These are phyloP conservation scores for Papilio glaucus DNA, from an alignment of 1,140 invertebrate genomes.

Conservation along the genomic window DNA sequence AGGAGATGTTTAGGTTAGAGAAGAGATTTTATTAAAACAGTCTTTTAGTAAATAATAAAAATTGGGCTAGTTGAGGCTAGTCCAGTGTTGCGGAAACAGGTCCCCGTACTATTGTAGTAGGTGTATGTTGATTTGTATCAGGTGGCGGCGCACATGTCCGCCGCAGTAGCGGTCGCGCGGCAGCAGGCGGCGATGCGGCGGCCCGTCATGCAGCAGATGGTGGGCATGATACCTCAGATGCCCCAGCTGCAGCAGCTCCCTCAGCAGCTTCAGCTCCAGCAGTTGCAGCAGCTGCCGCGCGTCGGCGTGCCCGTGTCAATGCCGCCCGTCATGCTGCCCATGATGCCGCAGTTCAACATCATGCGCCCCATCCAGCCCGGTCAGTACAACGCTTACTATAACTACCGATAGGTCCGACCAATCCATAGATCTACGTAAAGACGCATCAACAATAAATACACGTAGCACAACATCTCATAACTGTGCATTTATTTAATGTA, in stretches of 20 bases:
- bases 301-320: slow-evolving; percentile 77
- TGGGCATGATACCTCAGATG: slow-evolving; percentile 53
- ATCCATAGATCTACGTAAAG: too few relatives aligned
- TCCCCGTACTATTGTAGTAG: too few relatives aligned
- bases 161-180: slow-evolving; percentile 67
- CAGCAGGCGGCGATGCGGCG: slow-evolving; percentile 63
- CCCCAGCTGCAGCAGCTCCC: slow-evolving; percentile 49
- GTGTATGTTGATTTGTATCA: slow-evolving; percentile 47
- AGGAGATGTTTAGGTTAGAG: too few relatives aligned
- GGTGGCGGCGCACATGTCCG: slow-evolving; percentile 77
- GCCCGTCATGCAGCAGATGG: slow-evolving; percentile 64
- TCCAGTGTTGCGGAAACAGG: too few relatives aligned
- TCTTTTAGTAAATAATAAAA: too few relatives aligned
- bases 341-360: slow-evolving; percentile 89
- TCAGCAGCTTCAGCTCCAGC: slow-evolving; percentile 46
- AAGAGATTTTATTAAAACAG: too few relatives aligned
- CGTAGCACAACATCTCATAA: too few relatives aligned
- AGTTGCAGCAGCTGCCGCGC: slow-evolving; percentile 54
- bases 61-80: too few relatives aligned
- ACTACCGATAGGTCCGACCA: slow-evolving; percentile 19
- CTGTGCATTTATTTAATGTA: too few relatives aligned
- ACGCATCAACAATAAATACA: neutral
- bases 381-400: slow-evolving; percentile 59
- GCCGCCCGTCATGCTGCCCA: slow-evolving; percentile 83
- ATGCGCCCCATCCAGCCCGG: slow-evolving; percentile 86